A percentile compares a stretch with the other conserved stretches of the same genome.
Conservation (phyloP, 1,140 invertebrate genomes). For the Drosophila bocqueti region DNA sequence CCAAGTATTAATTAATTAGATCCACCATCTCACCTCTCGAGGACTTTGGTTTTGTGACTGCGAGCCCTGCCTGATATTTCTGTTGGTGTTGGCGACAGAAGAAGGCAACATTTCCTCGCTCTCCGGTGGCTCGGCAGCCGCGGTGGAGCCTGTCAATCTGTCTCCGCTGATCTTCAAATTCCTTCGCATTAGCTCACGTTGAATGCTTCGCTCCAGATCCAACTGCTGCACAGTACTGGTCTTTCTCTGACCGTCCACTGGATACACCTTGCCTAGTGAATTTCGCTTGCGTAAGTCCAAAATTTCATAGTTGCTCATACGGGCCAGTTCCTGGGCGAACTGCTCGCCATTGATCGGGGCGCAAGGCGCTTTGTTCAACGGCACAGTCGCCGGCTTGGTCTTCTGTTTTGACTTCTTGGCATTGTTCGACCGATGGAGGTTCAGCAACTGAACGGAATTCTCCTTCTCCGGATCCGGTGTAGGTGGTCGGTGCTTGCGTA, state of each 20-base stretch:
- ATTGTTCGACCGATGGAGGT: constrained; percentile 50
- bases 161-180: constrained; percentile 15
- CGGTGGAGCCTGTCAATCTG: neutral
- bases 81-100: neutral
- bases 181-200: constrained; percentile 56
- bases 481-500: constrained; percentile 1
- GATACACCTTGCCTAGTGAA: constrained; percentile 43
- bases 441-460: constrained; percentile 43
- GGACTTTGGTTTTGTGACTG: neutral
- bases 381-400: constrained; percentile 9
- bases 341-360: constrained; percentile 73
- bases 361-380: constrained; percentile 62
- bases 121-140: neutral
- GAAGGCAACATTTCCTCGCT: neutral
- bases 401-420: constrained; percentile 2
- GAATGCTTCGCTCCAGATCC: constrained; percentile 49
- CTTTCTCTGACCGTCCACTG: constrained; percentile 40
- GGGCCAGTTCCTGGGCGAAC: constrained; percentile 61
- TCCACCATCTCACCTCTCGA: neutral
- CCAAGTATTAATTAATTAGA: neutral
- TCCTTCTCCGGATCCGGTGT: constrained; percentile 9
- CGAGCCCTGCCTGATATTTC: neutral
- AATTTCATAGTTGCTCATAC: constrained; percentile 72
- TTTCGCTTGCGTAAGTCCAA: constrained; percentile 76
- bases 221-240: constrained; percentile 18